Conservation (phyloP, 2,888 invertebrate genomes). For the Plagiodera versicolora region DNA sequence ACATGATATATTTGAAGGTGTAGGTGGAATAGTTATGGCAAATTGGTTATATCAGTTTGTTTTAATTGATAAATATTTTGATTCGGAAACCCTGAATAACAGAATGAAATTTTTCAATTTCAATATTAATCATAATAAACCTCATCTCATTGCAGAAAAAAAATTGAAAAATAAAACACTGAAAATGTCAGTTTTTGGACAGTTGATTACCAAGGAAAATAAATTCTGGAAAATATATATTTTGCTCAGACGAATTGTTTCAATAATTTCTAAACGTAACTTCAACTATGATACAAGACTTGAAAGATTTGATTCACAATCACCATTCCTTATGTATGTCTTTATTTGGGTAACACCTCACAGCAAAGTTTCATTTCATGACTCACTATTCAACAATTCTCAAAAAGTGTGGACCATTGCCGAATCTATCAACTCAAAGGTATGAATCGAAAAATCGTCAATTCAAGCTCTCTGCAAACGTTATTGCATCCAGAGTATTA, state of each 20-base stretch:
- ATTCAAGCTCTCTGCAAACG: background rate
- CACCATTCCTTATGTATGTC: slow-evolving; percentile 20
- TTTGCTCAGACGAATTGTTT: slow-evolving; percentile 16
- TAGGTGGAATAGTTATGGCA: slow-evolving; percentile 16
- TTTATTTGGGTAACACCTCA: slow-evolving; percentile 3
- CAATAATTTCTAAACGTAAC: slow-evolving; percentile 18
- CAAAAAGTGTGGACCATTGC: background rate
- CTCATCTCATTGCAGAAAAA: slow-evolving; percentile 20
- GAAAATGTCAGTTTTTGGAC: slow-evolving; percentile 25
- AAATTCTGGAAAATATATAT: slow-evolving; percentile 22
- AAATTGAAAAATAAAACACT: slow-evolving; percentile 22
- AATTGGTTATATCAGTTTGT: slow-evolving; percentile 18
- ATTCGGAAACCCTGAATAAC: slow-evolving; percentile 17
- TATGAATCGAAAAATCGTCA: background rate
- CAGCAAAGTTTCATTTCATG: background rate
- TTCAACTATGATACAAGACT: slow-evolving; percentile 1
- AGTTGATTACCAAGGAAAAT: slow-evolving; percentile 18
- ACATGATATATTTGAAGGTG: slow-evolving; percentile 26
- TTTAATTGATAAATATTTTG: slow-evolving; percentile 18
- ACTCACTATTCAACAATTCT: background rate
- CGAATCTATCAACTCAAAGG: background rate
- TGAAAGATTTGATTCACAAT: slow-evolving; percentile 15
- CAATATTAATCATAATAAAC: slow-evolving; percentile 14
- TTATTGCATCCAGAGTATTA: background rate
- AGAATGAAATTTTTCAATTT: slow-evolving; percentile 18